A percentile compares a stretch with the other conserved stretches of the same genome.
These are phyloP conservation scores for Drosophila santomea DNA, from an alignment of 1,140 invertebrate species.

Conservation along the genomic window DNA sequence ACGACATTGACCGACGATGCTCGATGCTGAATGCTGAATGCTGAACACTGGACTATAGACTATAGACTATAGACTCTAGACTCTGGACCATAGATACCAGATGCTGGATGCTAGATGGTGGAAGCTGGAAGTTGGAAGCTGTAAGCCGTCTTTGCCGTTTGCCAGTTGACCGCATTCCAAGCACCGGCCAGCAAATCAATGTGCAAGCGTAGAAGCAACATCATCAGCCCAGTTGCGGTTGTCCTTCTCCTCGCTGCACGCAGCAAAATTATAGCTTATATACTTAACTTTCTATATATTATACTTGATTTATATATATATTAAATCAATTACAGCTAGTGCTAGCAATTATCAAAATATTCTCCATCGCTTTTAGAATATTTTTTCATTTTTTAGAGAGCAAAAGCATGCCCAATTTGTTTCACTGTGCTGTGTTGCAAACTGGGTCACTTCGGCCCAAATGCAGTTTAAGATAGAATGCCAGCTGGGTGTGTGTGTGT, in stretches of 20 bases:
- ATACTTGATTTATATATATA: not conserved
- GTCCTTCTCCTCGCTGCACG: slow-evolving; percentile 47
- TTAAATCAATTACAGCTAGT: too few species aligned
- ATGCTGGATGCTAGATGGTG: not conserved
- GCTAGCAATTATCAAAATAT: too few species aligned
- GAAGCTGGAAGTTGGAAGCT: slow-evolving; percentile 28
- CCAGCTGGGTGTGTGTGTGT: slow-evolving; percentile 20
- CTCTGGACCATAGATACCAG: slow-evolving; percentile 2
- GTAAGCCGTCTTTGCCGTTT: slow-evolving; percentile 50
- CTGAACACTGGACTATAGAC: not conserved
- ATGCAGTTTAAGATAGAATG: slow-evolving; percentile 42
- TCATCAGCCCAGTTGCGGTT: slow-evolving; percentile 22
- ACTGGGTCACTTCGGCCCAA: slow-evolving; percentile 75
- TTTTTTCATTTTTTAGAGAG: not conserved
- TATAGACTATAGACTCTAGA: not conserved
- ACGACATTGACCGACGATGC: slow-evolving; percentile 67
- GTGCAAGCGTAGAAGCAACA: slow-evolving; percentile 64
- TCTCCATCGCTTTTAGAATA: too few species aligned
- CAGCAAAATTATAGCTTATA: not conserved
- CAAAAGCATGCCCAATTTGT: not conserved
- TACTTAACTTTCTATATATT: too few species aligned
- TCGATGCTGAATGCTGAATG: slow-evolving; percentile 20
- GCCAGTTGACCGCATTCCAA: slow-evolving; percentile 76
- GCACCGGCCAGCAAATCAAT: slow-evolving; percentile 68
- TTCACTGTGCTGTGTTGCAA: slow-evolving; percentile 18